Evolutionary conservation across 2,888 invertebrate genomes (phyloP).

Genomic region (Flexamia atlantica): DNA sequence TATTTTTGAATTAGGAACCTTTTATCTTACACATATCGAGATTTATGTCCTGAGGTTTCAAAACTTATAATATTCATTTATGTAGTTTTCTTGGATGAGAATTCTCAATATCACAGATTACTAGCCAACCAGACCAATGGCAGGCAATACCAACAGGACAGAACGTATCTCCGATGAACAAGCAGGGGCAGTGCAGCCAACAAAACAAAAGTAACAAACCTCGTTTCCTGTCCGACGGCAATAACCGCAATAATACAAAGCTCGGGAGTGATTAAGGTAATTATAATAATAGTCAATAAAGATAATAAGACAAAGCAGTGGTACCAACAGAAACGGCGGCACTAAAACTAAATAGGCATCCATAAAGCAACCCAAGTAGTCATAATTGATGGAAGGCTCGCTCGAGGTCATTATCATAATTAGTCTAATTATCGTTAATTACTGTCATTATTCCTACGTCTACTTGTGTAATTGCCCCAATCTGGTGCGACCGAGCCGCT

Average conservation of each 20-base stretch:
- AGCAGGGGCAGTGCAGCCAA: constrained; percentile 25
- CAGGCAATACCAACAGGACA: constrained; percentile 2
- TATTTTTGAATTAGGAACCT: too few relatives aligned
- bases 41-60: too few relatives aligned
- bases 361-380: constrained; percentile 61
- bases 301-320: constrained; percentile 60
- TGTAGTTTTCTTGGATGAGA: too few relatives aligned
- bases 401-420: constrained; percentile 62
- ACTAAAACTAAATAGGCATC: constrained; percentile 61
- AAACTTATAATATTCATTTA: too few relatives aligned
- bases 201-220: constrained; percentile 49
- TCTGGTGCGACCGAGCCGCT: constrained; percentile 32
- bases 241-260: constrained; percentile 57
- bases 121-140: not conserved
- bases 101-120: not conserved
- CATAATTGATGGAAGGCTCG: constrained; percentile 62
- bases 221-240: constrained; percentile 51
- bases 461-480: constrained; percentile 61
- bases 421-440: constrained; percentile 62
- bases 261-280: constrained; percentile 57
- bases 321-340: constrained; percentile 51
- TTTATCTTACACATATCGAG: too few relatives aligned
- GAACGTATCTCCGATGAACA: not conserved
- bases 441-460: constrained; percentile 62
- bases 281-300: constrained; percentile 60